Evolutionary conservation across 30 jellyfish, hydroid and myxozoan genomes (phyloP), one percentile per base, ranked within the genome.

Genomic region (Cassiopea andromeda): DNA sequence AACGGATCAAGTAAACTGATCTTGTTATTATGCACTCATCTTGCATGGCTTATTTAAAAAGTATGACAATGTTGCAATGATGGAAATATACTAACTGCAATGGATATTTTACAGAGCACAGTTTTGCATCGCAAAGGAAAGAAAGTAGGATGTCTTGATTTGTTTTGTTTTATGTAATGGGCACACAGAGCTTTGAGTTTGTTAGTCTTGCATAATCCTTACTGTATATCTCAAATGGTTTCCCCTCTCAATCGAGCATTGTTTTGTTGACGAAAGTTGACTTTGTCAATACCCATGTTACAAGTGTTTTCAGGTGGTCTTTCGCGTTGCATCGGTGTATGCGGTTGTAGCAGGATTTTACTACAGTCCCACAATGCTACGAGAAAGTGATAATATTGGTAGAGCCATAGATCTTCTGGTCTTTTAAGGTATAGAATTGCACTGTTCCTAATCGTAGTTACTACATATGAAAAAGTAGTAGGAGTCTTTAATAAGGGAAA

Each of bases 91-190:
- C 48, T 66, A 77, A 50, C 87, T 48, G 49, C 72, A 48, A 94
- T 94, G 98, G 98, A 90, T 60, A 60, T 89, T 47, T 87, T 94
- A 61, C 95, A 90, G 84, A 83, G 85, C 67, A 71, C 96, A 54
- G 94, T 94, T 79, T 84, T 89, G 83, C 91, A 85, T 68, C 89
- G 98, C 82, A 96, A 94, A 94, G 98, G 98, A 46, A 94, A 89
- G 83, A 94, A 94, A 96, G 98, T 94, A 81, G 38, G 94, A 2
- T 46, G 27, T 87, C 1, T 60, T 72, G 82, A 49, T 73, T 81
- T 60, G 15, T 54, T 54, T 54, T 54, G 64, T 54, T 54, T 54
- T 54, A 10, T 3, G 10, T 54, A 6, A 10, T 54, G 12, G 12
- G 7, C 64, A 54, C 7, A 6, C 12, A 3, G 64, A 10, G 64